A percentile compares a stretch with the other conserved stretches of the same genome.
These are phyloP conservation scores for Drosophila borealis DNA, from an alignment of 2,888 invertebrate species.

Conservation along the genomic window DNA sequence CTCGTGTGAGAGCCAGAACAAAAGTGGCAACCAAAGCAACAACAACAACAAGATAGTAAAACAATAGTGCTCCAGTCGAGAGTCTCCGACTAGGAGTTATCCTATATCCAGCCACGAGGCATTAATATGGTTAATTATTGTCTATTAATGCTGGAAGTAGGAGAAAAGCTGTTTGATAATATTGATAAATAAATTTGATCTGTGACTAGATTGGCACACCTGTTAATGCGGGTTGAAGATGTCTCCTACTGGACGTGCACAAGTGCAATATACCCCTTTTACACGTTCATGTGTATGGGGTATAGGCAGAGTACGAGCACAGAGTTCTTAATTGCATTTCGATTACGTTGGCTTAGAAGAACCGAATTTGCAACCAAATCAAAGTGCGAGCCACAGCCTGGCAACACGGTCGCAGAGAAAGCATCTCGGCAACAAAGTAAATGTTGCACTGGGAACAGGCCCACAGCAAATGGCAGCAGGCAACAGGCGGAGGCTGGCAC, in stretches of 20 bases:
- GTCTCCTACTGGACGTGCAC: no score
- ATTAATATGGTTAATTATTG: no score
- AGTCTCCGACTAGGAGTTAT: neutral
- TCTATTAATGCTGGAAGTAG: no score
- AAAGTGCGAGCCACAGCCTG: conserved; percentile 55
- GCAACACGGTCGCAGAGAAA: conserved; percentile 70
- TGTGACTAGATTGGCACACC: no score
- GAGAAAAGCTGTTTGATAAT: no score
- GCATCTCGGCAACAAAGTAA: conserved; percentile 70
- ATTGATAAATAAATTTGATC: no score
- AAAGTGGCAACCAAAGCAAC: conserved; percentile 40
- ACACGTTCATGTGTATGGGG: neutral
- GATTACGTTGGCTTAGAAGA: conserved; percentile 64
- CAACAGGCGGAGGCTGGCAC: conserved; percentile 44
- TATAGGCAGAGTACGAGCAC: conserved; percentile 7
- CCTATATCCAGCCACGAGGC: neutral
- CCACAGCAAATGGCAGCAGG: conserved; percentile 55
- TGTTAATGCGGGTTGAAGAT: no score
- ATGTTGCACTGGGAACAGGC: conserved; percentile 78
- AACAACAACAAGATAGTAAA: conserved; percentile 27
- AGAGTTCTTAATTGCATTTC: conserved; percentile 74
- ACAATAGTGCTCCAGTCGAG: conserved; percentile 19
- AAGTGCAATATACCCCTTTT: neutral
- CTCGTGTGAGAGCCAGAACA: conserved; percentile 31
- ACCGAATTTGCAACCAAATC: conserved; percentile 67